These are phyloP conservation scores for Eretmocerus hayati DNA, from an alignment of 2,888 invertebrate species.

Conservation along the genomic window DNA sequence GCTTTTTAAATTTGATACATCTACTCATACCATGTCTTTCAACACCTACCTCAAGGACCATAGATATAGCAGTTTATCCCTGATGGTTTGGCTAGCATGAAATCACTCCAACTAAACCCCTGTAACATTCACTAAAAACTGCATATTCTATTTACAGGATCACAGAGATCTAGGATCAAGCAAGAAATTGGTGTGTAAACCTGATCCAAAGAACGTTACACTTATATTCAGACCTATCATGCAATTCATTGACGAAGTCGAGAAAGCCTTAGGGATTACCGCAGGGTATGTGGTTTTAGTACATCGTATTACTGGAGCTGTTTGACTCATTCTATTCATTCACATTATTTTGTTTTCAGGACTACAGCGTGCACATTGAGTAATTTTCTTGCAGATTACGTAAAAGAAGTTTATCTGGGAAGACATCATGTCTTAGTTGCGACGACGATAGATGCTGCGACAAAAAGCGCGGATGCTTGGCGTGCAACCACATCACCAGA, in stretches of 20 bases:
- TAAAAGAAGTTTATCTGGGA: slow-evolving; percentile 78
- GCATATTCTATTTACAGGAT: slow-evolving; percentile 26
- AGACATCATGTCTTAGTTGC: slow-evolving; percentile 62
- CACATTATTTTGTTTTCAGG: slow-evolving; percentile 35
- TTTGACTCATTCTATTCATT: not conserved
- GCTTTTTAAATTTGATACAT: slow-evolving; percentile 40
- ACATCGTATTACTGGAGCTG: no score
- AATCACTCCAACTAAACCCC: no score
- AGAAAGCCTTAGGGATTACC: slow-evolving; percentile 56
- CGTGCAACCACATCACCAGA: slow-evolving; percentile 66
- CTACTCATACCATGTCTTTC: slow-evolving; percentile 51
- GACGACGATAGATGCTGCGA: slow-evolving; percentile 62
- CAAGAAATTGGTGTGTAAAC: slow-evolving; percentile 68
- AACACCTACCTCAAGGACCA: slow-evolving; percentile 39
- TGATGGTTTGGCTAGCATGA: no score
- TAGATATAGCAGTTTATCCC: slow-evolving; percentile 47
- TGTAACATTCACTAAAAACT: no score
- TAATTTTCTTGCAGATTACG: slow-evolving; percentile 78
- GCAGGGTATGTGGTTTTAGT: slow-evolving; percentile 48
- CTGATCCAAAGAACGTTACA: slow-evolving; percentile 67
- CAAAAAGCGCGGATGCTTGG: slow-evolving; percentile 74
- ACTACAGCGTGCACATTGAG: slow-evolving; percentile 66
- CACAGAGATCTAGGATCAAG: slow-evolving; percentile 27
- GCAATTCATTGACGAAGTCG: slow-evolving; percentile 78
- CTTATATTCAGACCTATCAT: slow-evolving; percentile 77